Conservation (phyloP, 64 coral and sea anemone genomes). For the Catalaphyllia jardinei region DNA sequence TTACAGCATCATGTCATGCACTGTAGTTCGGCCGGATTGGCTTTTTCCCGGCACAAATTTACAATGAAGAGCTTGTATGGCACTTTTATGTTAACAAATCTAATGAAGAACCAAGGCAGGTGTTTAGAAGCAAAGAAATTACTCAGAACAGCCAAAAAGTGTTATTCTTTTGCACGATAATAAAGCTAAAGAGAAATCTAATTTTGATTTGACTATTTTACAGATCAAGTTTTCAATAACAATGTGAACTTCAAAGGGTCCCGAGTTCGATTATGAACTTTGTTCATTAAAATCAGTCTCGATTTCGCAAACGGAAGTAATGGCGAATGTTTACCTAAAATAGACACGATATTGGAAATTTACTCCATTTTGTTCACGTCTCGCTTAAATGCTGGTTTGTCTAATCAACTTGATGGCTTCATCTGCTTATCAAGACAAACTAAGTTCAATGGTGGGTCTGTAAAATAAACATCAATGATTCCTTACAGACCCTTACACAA, state of each 20-base stretch:
- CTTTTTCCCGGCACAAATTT: neutral
- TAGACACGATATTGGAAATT: neutral
- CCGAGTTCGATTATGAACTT: neutral
- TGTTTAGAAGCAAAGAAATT: neutral
- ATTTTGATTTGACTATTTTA: neutral
- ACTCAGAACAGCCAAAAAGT: neutral
- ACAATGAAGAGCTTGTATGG: neutral
- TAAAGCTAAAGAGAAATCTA: neutral
- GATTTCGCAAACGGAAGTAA: neutral
- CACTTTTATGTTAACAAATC: slow-evolving; percentile 1
- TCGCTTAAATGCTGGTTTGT: neutral
- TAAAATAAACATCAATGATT: neutral
- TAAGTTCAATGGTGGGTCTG: neutral
- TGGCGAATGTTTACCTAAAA: neutral
- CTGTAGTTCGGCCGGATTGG: neutral
- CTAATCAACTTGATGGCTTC: neutral
- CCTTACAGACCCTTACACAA: neutral
- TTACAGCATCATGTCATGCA: neutral
- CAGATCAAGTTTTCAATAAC: neutral
- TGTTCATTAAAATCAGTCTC: neutral
- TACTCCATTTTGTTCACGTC: neutral
- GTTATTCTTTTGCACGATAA: neutral
- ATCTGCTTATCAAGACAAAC: neutral
- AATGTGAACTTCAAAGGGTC: neutral
- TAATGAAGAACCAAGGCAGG: neutral